Conservation (phyloP, 2,113 vertebrate genomes). For the Pipra filicauda region DNA sequence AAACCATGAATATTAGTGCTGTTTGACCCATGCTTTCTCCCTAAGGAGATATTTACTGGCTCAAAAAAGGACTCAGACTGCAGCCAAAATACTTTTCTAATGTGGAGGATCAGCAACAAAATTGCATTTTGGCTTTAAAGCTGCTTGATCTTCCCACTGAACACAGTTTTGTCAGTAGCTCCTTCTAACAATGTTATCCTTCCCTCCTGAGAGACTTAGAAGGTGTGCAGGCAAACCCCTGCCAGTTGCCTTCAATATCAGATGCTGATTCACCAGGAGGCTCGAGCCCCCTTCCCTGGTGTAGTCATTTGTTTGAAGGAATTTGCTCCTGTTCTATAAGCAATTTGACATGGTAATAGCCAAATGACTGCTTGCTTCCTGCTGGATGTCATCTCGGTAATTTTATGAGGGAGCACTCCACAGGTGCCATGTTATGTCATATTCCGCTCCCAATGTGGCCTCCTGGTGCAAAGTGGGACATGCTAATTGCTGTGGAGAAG, state of each 20-base stretch:
- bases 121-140: constrained; percentile 1
- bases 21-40: neutral
- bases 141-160: neutral
- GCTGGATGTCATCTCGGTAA: neutral
- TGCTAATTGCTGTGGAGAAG: neutral
- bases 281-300: neutral
- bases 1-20: neutral
- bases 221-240: neutral
- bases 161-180: neutral
- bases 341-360: neutral
- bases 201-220: neutral
- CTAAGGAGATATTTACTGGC: neutral
- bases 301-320: neutral
- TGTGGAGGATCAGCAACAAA: neutral
- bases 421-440: neutral
- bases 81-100: neutral
- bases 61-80: neutral
- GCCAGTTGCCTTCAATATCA: neutral
- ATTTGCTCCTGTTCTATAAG: neutral
- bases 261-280: neutral
- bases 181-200: neutral
- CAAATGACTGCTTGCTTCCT: neutral
- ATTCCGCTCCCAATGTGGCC: neutral
- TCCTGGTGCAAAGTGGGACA: neutral
- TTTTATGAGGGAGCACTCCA: neutral